Conservation (phyloP, 2,113 vertebrate genomes). For the Tachysurus vachellii region DNA sequence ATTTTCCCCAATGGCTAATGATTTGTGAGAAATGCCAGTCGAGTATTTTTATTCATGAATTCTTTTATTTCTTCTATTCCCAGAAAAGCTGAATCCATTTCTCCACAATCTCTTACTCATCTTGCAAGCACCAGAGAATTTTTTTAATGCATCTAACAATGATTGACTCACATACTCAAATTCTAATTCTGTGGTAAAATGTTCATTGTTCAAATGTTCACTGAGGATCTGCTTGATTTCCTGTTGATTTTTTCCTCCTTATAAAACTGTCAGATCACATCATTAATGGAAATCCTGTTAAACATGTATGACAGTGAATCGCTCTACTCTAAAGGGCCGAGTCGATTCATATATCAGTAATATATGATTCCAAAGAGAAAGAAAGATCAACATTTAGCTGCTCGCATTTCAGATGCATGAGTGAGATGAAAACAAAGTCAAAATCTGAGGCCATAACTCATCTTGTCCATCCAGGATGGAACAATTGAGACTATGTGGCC, state of each 20-base stretch:
- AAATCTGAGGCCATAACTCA: slow-evolving; percentile 22
- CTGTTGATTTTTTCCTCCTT: not conserved
- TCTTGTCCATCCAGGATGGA: slow-evolving; percentile 6
- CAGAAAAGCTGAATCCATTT: slow-evolving; percentile 16
- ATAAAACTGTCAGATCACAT: not conserved
- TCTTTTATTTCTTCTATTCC: slow-evolving; percentile 12
- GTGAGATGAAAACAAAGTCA: slow-evolving; percentile 13
- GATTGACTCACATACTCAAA: slow-evolving; percentile 7
- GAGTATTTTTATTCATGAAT: not conserved
- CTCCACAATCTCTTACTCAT: slow-evolving; percentile 12
- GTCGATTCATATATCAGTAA: not conserved
- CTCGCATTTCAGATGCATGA: not conserved
- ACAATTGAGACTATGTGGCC: slow-evolving; percentile 9
- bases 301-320: not conserved
- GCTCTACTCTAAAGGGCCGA: not conserved
- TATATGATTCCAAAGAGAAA: not conserved
- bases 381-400: not conserved
- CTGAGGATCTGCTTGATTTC: not conserved
- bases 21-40: not conserved
- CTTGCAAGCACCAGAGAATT: not conserved
- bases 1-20: not conserved
- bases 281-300: not conserved
- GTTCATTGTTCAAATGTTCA: not conserved
- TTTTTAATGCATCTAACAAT: slow-evolving; percentile 10
- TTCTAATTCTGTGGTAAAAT: not conserved